Conservation (phyloP, 2,113 vertebrate species). For the Phocoena sinus region DNA sequence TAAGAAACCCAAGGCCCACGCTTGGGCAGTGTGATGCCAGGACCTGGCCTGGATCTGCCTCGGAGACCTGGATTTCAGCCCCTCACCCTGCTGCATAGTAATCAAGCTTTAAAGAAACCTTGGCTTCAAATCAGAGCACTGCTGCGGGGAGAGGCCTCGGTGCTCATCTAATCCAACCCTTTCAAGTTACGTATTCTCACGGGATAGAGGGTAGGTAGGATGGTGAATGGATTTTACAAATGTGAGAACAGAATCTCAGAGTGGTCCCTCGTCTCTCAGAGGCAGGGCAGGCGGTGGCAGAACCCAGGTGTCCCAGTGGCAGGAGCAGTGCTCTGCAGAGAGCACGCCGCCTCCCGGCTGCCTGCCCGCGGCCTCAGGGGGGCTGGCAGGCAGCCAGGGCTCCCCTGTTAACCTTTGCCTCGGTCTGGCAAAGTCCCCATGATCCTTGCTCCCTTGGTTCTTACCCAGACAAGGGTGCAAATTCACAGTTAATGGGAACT, state of each 20-base stretch:
- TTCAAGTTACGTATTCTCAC: neutral
- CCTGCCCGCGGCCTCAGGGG: neutral
- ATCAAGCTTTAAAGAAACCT: neutral
- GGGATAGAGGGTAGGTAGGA: neutral
- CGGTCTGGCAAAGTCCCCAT: neutral
- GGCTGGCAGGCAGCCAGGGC: neutral
- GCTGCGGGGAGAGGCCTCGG: too few relatives aligned
- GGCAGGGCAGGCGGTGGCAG: neutral
- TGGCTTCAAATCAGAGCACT: neutral
- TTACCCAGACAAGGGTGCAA: conserved; percentile 32
- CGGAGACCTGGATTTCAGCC: neutral
- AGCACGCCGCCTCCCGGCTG: neutral
- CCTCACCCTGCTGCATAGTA: neutral
- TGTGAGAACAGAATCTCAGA: neutral
- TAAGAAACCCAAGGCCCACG: neutral
- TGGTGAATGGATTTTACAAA: neutral
- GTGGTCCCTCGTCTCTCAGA: neutral
- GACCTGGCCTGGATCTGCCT: neutral
- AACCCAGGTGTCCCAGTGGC: neutral
- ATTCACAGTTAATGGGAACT: conserved; percentile 46
- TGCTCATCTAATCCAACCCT: neutral
- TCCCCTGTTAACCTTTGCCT: neutral
- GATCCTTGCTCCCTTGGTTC: neutral
- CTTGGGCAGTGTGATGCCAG: neutral
- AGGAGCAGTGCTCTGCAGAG: rapidly evolving